Conservation (phyloP, 1,140 invertebrate species). For the Lamellibrachia luymesi region DNA sequence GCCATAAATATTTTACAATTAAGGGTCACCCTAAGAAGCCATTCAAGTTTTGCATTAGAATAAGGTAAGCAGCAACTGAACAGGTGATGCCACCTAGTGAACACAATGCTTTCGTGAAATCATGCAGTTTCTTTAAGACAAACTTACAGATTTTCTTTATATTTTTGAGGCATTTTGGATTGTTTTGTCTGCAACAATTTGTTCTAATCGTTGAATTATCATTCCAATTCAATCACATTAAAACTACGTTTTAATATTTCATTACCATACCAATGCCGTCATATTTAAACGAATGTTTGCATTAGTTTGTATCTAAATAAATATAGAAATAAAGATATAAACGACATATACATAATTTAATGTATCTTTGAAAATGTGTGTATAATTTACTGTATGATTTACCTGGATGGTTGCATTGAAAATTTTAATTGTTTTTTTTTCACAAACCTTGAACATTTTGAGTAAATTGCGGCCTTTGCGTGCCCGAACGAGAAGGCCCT, state of each 20-base stretch:
- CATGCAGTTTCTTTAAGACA: neutral
- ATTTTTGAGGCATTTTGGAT: neutral
- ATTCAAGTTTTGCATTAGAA: constrained; percentile 16
- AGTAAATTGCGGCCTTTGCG: neutral
- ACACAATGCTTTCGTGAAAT: neutral
- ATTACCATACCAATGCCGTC: neutral
- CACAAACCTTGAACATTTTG: constrained; percentile 19
- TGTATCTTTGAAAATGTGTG: neutral
- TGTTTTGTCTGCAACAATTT: too few relatives aligned
- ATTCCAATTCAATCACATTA: too few relatives aligned
- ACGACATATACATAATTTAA: too few relatives aligned
- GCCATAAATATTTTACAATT: neutral
- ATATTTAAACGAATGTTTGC: neutral
- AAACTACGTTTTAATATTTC: neutral
- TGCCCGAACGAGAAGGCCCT: constrained; percentile 20
- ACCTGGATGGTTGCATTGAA: too few relatives aligned
- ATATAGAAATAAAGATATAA: too few relatives aligned
- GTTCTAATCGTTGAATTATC: too few relatives aligned
- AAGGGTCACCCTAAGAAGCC: neutral
- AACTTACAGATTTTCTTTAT: neutral
- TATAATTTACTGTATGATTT: neutral
- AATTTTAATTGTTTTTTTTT: neutral
- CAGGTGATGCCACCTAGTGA: neutral
- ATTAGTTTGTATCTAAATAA: neutral
- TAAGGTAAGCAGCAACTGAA: constrained; percentile 21